Percentiles rank a stretch among this genome's conserved stretches.
phyloP scores from a whole-genome alignment of 2,888 invertebrate species.

The Pilophorus perplexus region DNA sequence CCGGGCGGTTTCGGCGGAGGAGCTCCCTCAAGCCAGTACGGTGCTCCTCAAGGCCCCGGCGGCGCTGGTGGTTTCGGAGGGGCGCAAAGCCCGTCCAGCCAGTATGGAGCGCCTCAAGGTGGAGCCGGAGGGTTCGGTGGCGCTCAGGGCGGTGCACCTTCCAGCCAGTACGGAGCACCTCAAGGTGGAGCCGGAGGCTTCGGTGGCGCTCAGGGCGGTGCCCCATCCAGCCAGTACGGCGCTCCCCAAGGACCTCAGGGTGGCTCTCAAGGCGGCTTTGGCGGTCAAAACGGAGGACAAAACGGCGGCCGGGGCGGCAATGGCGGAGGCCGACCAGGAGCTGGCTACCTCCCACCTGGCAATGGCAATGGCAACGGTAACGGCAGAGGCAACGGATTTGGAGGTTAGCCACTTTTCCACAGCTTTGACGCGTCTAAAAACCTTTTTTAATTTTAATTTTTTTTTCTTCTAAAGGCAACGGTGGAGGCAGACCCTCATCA shows the following conservation, averaged over 20 bases:
- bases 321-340: slow-evolving; percentile 12
- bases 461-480: slow-evolving; percentile 23
- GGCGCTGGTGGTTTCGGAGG: slow-evolving; percentile 19
- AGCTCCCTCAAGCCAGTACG: slow-evolving; percentile 18
- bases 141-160: too few relatives aligned
- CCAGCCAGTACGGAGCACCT: background rate
- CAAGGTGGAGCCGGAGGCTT: too few relatives aligned
- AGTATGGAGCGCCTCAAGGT: slow-evolving; percentile 28
- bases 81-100: too few relatives aligned
- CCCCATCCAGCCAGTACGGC: slow-evolving; percentile 34
- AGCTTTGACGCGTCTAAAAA: too few relatives aligned
- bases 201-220: slow-evolving; percentile 25
- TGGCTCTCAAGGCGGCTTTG: slow-evolving; percentile 17
- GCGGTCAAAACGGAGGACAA: slow-evolving; percentile 13
- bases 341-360: slow-evolving; percentile 9
- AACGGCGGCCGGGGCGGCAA: slow-evolving; percentile 7
- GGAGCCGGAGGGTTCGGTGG: background rate
- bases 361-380: slow-evolving; percentile 8
- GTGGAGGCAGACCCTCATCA: slow-evolving; percentile 11
- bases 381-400: slow-evolving; percentile 25
- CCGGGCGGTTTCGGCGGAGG: too few relatives aligned
- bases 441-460: too few relatives aligned
- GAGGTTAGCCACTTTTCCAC: too few relatives aligned
- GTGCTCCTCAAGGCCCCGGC: slow-evolving; percentile 26
- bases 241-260: slow-evolving; percentile 27